Percentiles rank a stretch among this genome's conserved stretches.
phyloP scores from a whole-genome alignment of 2,888 invertebrate species.

The Strigamia transsilvanica region DNA sequence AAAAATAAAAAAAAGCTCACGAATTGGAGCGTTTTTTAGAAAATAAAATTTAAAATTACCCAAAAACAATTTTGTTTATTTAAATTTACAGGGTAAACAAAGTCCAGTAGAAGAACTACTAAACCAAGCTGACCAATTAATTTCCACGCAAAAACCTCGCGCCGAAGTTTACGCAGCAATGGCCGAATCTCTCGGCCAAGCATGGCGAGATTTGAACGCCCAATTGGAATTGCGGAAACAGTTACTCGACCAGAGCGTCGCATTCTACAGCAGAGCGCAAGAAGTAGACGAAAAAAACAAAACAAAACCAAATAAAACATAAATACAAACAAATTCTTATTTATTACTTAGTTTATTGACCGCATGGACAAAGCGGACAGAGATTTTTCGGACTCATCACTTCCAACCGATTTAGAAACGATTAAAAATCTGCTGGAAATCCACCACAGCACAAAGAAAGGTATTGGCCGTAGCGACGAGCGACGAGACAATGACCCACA shows the following conservation, averaged over 20 bases:
- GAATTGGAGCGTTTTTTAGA: too few species aligned
- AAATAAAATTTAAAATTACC: neutral
- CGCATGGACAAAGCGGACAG: slow-evolving; percentile 75
- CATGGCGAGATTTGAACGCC: slow-evolving; percentile 83
- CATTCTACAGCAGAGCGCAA: slow-evolving; percentile 72
- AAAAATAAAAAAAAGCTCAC: too few species aligned
- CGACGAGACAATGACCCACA: neutral
- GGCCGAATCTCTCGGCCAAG: slow-evolving; percentile 73
- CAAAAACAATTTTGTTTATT: neutral
- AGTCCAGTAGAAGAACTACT: slow-evolving; percentile 87
- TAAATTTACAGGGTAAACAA: slow-evolving; percentile 75
- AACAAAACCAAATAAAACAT: slow-evolving; percentile 1
- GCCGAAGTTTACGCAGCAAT: slow-evolving; percentile 84
- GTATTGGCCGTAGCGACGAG: slow-evolving; percentile 58
- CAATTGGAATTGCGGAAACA: slow-evolving; percentile 79
- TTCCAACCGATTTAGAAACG: slow-evolving; percentile 77
- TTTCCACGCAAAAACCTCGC: slow-evolving; percentile 76
- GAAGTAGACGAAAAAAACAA: slow-evolving; percentile 63
- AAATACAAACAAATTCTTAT: neutral
- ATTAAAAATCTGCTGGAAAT: slow-evolving; percentile 75
- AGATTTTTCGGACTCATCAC: slow-evolving; percentile 73
- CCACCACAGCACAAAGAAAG: slow-evolving; percentile 76
- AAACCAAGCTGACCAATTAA: slow-evolving; percentile 83
- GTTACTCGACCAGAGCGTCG: slow-evolving; percentile 79
- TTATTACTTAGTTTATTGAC: slow-evolving; percentile 70